Evolutionary conservation across 2,888 invertebrate genomes (phyloP), one percentile per base, ranked within the genome.

Genomic region (Pegoplata infirma): DNA sequence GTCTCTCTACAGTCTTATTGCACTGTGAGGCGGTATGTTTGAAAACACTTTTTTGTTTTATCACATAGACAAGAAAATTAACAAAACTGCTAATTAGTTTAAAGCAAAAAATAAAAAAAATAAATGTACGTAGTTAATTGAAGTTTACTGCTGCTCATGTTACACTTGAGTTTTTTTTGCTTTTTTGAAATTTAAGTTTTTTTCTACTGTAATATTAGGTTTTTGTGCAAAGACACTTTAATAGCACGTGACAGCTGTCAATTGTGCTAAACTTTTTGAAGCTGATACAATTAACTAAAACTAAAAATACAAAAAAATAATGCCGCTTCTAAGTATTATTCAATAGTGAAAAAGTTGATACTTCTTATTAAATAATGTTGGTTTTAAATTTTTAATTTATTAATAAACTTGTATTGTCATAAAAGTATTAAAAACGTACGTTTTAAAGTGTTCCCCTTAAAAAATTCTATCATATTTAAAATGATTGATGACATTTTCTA

Each of bases 241-340:
- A 80, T 63, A 76, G 71, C 80, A 80, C 77, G 75, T 80, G 80
- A 78, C 80, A 78, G 80, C 80, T 80, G 80, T 72, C 77, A 80
- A 77, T 77, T 80, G 73, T 51, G 69, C 61, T 73, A 64, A 68
- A 61, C 36, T 64, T 44, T 69, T 53, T 63, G 28, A 46, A 73
- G 63, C 58, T 78, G 58, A 73, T 78, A 46, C 53, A 73, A 77
- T 77, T 73, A 73, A 59, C 51, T 64, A 68, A 46, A 40, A n/a
- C n/a, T n/a, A n/a, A n/a, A n/a, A n/a, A 28, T 49, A 51, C 8
- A 7, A 10, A 40, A 23, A 17, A 28, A 19, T 21, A 56, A 16
- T 49, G 25, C 77, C 73, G 63, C 77, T 59, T 63, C n/a, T n/a
- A n/a, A n/a, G n/a, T n/a, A n/a, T 36, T n/a, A 32, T 21, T 53